These are phyloP conservation scores for Phrixothrix hirtus DNA, from an alignment of 2,888 invertebrate genomes.

Conservation along the genomic window DNA sequence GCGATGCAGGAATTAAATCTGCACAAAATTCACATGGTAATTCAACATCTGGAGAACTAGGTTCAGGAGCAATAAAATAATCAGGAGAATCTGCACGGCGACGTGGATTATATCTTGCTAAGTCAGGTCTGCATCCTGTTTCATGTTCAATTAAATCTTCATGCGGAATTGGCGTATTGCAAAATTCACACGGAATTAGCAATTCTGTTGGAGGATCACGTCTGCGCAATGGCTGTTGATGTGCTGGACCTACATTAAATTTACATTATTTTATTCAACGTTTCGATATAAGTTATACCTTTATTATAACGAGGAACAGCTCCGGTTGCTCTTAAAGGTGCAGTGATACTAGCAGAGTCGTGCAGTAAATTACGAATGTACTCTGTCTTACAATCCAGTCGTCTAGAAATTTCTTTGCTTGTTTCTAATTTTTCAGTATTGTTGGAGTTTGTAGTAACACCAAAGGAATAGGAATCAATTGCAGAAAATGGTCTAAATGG, in stretches of 20 bases:
- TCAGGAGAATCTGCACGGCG: slow-evolving; percentile 39
- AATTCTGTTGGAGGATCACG: slow-evolving; percentile 60
- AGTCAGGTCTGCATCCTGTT: slow-evolving; percentile 55
- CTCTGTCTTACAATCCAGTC: slow-evolving; percentile 55
- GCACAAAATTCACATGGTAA: slow-evolving; percentile 67
- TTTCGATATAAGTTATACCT: too few species aligned
- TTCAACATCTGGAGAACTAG: slow-evolving; percentile 51
- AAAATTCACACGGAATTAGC: slow-evolving; percentile 62
- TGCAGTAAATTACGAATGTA: slow-evolving; percentile 54
- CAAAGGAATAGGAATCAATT: slow-evolving; percentile 26
- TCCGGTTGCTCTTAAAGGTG: slow-evolving; percentile 50
- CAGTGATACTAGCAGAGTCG: slow-evolving; percentile 54
- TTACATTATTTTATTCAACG: too few species aligned
- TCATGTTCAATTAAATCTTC: slow-evolving; percentile 60
- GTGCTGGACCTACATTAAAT: slow-evolving; percentile 49
- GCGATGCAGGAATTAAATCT: slow-evolving; percentile 57
- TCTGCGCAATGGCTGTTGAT: slow-evolving; percentile 56
- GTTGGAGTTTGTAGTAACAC: slow-evolving; percentile 28
- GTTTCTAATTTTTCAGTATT: slow-evolving; percentile 55
- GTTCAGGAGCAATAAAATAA: slow-evolving; percentile 41
- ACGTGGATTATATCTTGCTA: slow-evolving; percentile 49
- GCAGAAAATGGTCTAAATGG: slow-evolving; percentile 37
- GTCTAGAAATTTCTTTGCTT: slow-evolving; percentile 52
- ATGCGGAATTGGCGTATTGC: slow-evolving; percentile 58
- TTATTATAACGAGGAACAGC: slow-evolving; percentile 52